phyloP scores from a whole-genome alignment of 2,113 vertebrate genomes.

The Upupa epops region DNA sequence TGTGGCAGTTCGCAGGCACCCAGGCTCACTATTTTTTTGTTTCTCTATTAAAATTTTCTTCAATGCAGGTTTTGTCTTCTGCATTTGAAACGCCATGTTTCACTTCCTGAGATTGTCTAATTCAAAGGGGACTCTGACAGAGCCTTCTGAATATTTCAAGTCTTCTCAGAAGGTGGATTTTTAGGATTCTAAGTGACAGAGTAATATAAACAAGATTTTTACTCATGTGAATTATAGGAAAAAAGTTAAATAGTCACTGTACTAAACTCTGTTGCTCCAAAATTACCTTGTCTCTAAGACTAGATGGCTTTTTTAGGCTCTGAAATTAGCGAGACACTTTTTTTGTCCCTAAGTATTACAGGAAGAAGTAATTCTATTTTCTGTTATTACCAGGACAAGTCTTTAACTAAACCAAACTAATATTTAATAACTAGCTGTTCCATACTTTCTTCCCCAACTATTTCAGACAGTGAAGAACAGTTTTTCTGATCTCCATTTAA shows the following conservation, averaged over 20 bases:
- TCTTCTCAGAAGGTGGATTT: not conserved
- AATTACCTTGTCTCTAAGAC: not conserved
- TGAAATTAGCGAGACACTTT: not conserved
- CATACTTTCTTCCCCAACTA: not conserved
- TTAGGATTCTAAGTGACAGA: not conserved
- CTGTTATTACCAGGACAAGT: not conserved
- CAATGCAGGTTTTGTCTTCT: not conserved
- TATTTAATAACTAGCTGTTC: not conserved
- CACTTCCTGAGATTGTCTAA: not conserved
- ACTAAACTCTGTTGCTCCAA: not conserved
- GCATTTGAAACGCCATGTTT: not conserved
- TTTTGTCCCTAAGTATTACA: not conserved
- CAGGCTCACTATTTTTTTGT: not conserved
- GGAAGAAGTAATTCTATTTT: conserved; percentile 1
- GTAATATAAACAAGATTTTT: not conserved
- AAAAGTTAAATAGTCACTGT: not conserved
- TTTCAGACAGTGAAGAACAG: not conserved
- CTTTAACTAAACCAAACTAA: not conserved
- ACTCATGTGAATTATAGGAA: not conserved
- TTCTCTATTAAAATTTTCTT: not conserved
- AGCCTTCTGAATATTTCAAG: not conserved
- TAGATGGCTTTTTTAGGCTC: not conserved
- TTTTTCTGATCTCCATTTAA: not conserved
- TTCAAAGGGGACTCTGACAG: not conserved
- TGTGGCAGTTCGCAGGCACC: not conserved